A percentile compares a stretch with the other conserved stretches of the same genome.
These are phyloP conservation scores for Mesitornis unicolor DNA, from an alignment of 2,113 vertebrate genomes.

Conservation along the genomic window DNA sequence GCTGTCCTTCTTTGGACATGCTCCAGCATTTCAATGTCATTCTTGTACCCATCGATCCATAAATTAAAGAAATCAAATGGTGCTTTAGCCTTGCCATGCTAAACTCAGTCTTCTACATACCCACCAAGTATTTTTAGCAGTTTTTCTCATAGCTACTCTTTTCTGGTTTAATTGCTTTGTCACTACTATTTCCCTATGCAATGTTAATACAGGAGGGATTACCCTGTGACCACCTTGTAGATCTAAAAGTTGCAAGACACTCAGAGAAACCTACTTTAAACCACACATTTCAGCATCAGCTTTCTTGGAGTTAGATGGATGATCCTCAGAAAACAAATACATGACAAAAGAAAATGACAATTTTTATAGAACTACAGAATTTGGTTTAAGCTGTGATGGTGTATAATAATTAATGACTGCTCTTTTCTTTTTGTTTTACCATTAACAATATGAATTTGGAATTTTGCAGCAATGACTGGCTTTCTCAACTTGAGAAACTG, in stretches of 20 bases:
- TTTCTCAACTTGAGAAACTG: neutral
- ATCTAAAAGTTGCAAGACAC: neutral
- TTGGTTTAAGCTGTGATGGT: neutral
- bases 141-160: neutral
- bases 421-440: neutral
- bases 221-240: neutral
- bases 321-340: neutral
- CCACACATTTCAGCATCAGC: neutral
- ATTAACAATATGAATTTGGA: neutral
- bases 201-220: neutral
- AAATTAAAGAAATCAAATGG: neutral
- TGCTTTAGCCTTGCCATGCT: neutral
- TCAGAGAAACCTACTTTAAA: neutral
- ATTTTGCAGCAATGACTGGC: neutral
- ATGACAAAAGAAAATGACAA: neutral
- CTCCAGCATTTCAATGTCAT: no score
- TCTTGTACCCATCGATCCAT: no score
- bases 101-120: neutral
- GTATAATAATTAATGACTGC: neutral
- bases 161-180: neutral
- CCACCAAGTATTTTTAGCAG: neutral
- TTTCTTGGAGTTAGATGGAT: neutral
- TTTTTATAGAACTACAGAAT: neutral
- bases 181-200: neutral
- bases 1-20: no score